These are phyloP conservation scores for Neolamprologus kungweensis DNA, from an alignment of 2,113 vertebrate species.

Conservation along the genomic window DNA sequence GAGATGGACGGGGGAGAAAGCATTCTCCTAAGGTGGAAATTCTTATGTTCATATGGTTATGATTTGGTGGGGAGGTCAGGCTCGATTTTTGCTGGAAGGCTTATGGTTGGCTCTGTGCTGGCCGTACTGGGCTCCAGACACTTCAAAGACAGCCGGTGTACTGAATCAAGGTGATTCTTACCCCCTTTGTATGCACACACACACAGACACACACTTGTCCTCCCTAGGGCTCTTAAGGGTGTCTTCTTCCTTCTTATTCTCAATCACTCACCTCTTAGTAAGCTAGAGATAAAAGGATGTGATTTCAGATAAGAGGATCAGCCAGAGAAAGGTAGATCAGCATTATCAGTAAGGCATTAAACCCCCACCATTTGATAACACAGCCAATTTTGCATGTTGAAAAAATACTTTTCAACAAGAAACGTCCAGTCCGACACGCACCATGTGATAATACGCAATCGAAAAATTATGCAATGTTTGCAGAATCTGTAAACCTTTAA, in stretches of 20 bases:
- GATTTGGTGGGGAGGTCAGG: conserved; percentile 94
- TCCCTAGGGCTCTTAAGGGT: conserved; percentile 24
- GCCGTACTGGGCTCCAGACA: conserved; percentile 81
- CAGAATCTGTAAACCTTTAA: not conserved
- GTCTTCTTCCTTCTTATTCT: conserved; percentile 35
- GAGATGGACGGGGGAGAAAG: conserved; percentile 78
- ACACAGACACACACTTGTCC: conserved; percentile 26
- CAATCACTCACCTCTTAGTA: conserved; percentile 29
- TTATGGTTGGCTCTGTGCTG: conserved; percentile 84
- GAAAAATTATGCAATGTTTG: not conserved
- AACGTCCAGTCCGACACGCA: not conserved
- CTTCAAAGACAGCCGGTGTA: conserved; percentile 90
- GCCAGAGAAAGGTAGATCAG: conserved; percentile 8
- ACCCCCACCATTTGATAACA: conserved; percentile 5
- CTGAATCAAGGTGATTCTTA: conserved; percentile 95
- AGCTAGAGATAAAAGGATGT: conserved; percentile 42
- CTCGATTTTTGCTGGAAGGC: conserved; percentile 77
- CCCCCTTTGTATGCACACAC: conserved; percentile 13
- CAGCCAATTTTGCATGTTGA: not conserved
- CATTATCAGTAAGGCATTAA: conserved; percentile 5
- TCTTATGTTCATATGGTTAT: conserved; percentile 96
- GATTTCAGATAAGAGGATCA: conserved; percentile 50
- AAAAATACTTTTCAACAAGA: not conserved
- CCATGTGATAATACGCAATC: not conserved
- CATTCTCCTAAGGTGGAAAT: conserved; percentile 78